Evolutionary conservation across 2,113 vertebrate genomes (phyloP).

Genomic region (Esox niger): DNA sequence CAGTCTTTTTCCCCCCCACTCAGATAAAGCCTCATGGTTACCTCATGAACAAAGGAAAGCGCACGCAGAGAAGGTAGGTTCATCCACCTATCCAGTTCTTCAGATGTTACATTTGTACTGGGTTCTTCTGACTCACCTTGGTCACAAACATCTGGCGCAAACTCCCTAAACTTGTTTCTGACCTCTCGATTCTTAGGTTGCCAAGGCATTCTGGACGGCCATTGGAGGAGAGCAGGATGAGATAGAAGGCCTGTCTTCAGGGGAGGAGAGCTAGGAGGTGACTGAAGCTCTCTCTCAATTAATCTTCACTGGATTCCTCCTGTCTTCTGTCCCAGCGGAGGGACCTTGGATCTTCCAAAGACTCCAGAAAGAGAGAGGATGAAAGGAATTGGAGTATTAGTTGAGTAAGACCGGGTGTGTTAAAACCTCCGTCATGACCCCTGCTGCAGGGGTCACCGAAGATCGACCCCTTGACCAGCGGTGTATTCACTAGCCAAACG

Average conservation of each 20-base stretch:
- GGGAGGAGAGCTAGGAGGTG: constrained; percentile 83
- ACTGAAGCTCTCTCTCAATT: neutral
- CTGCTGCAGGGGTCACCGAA: no score
- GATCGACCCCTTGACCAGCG: no score
- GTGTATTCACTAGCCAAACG: no score
- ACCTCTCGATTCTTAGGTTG: constrained; percentile 75
- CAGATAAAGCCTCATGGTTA: constrained; percentile 93
- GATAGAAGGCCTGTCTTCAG: constrained; percentile 91
- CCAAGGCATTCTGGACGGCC: constrained; percentile 98
- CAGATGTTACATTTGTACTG: neutral
- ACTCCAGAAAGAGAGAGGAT: no score
- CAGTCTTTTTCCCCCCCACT: constrained; percentile 11
- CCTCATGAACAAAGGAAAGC: constrained; percentile 94
- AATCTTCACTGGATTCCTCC: constrained; percentile 14
- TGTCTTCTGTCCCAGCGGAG: constrained; percentile 32
- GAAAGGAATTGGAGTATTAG: no score
- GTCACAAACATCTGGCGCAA: neutral
- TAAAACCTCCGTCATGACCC: no score
- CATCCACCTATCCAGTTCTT: neutral
- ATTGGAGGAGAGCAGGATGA: constrained; percentile 96
- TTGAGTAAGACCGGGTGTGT: no score
- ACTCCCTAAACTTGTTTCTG: neutral
- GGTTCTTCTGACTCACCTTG: neutral
- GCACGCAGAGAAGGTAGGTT: constrained; percentile 92
- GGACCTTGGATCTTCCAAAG: constrained; percentile 34